phyloP scores from a whole-genome alignment of 2,888 invertebrate genomes.

The Temnothorax unifasciatus region DNA sequence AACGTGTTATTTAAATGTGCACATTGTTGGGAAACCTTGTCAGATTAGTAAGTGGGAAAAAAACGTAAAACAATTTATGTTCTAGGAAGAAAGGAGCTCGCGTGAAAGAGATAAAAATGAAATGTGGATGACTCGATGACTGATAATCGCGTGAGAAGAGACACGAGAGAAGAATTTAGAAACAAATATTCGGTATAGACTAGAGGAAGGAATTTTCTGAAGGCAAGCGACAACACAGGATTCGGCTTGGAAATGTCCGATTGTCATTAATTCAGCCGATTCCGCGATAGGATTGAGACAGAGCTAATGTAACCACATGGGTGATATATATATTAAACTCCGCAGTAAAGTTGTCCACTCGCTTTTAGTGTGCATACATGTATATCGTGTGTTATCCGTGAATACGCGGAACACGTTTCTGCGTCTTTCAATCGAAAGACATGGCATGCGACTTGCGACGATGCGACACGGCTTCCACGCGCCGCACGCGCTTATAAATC shows the following conservation, averaged over 20 bases:
- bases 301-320: background rate
- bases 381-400: background rate
- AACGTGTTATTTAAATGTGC: conserved; percentile 8
- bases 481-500: background rate
- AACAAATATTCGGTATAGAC: background rate
- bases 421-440: background rate
- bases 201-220: too few relatives aligned
- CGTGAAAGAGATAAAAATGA: background rate
- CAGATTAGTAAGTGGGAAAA: background rate
- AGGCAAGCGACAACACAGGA: too few relatives aligned
- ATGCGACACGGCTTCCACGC: too few relatives aligned
- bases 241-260: too few relatives aligned
- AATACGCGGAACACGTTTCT: background rate
- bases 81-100: background rate
- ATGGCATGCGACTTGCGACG: background rate
- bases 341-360: background rate
- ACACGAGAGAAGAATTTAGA: background rate
- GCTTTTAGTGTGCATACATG: background rate
- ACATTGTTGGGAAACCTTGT: background rate
- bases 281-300: background rate
- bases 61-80: background rate
- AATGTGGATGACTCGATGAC: background rate
- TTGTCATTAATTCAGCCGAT: too few relatives aligned
- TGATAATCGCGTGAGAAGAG: background rate
- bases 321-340: background rate